Conservation (phyloP, 2,113 vertebrate species). For the Rhinolophus ferrumequinum region DNA sequence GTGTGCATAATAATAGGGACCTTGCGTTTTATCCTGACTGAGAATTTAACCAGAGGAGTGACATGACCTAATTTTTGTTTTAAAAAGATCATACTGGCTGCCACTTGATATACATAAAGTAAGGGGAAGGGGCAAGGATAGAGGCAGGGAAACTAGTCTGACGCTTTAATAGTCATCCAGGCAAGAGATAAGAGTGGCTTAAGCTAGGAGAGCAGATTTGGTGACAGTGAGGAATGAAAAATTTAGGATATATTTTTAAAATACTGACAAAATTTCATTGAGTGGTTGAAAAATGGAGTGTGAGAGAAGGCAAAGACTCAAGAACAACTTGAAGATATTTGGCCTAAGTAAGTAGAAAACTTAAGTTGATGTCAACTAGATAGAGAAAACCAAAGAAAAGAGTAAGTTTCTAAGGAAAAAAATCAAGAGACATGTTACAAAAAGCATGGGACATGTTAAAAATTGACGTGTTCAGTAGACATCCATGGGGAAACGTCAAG, state of each 20-base stretch:
- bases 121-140: background rate
- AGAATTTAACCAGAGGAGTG: background rate
- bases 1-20: background rate
- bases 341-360: background rate
- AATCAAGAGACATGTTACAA: background rate
- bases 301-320: slow-evolving; percentile 8
- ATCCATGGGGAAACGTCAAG: background rate
- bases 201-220: background rate
- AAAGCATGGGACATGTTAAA: background rate
- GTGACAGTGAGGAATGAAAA: background rate
- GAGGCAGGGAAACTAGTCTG: background rate
- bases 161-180: background rate
- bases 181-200: background rate
- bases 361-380: background rate
- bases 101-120: background rate
- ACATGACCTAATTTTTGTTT: background rate
- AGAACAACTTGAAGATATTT: background rate
- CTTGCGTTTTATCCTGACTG: background rate
- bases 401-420: background rate
- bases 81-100: background rate
- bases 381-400: background rate
- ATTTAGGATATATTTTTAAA: background rate
- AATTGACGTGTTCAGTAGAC: background rate
- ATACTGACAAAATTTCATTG: background rate
- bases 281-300: background rate